Evolutionary conservation across 2,113 vertebrate genomes (phyloP), one percentile per base, ranked within the genome.

Genomic region (Psophia crepitans): DNA sequence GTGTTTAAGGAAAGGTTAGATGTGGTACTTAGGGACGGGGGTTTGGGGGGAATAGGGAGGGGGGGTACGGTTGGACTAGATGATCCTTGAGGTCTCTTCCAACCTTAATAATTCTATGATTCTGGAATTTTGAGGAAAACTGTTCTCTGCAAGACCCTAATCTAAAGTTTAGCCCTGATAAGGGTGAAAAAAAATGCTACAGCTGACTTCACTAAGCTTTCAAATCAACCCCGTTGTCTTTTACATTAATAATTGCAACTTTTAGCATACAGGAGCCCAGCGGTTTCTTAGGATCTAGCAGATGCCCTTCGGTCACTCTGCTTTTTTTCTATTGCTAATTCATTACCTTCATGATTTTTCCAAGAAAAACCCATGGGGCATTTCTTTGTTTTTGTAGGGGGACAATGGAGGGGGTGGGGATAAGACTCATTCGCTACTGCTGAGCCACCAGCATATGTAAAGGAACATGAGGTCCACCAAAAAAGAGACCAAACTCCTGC

Each of bases 341-440:
- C 68, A 58, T 74, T 77, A 57, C 14, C 37, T 39, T 85, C 48
- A 43, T 39, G 28, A 87, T 22, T 44, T 32, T 33, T 8, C 12
- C 17, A 51, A 58, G n/a, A 91, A 93, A 79, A 28, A 44, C 17
- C 0, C 3, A 28, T 30, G 22, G 51, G 30, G 10, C 21, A 35
- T 70, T 86, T 77, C 20, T 76, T 53, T 54, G 37, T 4, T 28
- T 65, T 53, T 41, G 24, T 28, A 73, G 8, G 9, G 14, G 10
- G 30, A 30, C 21, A 43, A 23, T 18, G 17, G 14, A n/a, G 26
- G 5, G 0, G 1, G 8, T 12, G 41, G 10, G 4, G 10, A 27
- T 85, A 39, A 68, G 23, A 60, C 23, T 75, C 18, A 30, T 12
- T 8, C 8, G 49, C 24, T 35, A 27, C 27, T 6, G 5, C 14